These are phyloP conservation scores for Telenomus remus DNA, from an alignment of 1,140 invertebrate genomes.

Conservation along the genomic window DNA sequence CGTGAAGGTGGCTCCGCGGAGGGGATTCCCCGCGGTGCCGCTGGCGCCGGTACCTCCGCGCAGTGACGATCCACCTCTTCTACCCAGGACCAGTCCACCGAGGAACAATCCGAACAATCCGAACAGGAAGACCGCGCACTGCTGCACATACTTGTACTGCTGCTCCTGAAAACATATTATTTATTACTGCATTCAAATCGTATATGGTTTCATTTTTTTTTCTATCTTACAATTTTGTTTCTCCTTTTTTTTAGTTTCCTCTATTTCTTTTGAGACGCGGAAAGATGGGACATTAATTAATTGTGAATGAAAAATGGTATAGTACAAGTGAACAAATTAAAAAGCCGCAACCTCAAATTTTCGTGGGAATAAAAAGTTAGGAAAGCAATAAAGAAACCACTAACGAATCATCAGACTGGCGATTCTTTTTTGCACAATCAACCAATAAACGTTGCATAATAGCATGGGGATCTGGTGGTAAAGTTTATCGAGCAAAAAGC, in stretches of 20 bases:
- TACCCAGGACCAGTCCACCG: conserved; percentile 74
- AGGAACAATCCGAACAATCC: conserved; percentile 66
- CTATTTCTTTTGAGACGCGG: too few relatives aligned
- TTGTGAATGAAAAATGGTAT: too few relatives aligned
- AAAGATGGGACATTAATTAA: too few relatives aligned
- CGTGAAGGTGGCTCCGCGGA: conserved; percentile 40
- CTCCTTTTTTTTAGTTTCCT: too few relatives aligned
- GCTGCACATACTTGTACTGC: conserved; percentile 30
- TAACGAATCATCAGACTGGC: too few relatives aligned
- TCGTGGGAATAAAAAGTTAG: too few relatives aligned
- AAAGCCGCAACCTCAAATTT: too few relatives aligned
- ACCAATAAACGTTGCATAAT: conserved; percentile 2
- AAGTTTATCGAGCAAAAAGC: background rate
- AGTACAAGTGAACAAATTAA: too few relatives aligned
- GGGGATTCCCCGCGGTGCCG: conserved; percentile 39
- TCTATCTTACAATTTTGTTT: too few relatives aligned
- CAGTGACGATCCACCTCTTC: conserved; percentile 66
- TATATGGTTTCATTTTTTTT: too few relatives aligned
- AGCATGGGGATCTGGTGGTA: background rate
- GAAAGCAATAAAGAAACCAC: too few relatives aligned
- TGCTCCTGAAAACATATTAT: conserved; percentile 30
- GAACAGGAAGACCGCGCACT: conserved; percentile 40
- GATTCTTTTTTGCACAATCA: background rate
- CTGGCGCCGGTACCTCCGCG: conserved; percentile 15
- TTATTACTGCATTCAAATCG: background rate